Base-by-base conservation (phyloP, 2,888 invertebrate species). In the Chrysodeixis includens region DNA sequence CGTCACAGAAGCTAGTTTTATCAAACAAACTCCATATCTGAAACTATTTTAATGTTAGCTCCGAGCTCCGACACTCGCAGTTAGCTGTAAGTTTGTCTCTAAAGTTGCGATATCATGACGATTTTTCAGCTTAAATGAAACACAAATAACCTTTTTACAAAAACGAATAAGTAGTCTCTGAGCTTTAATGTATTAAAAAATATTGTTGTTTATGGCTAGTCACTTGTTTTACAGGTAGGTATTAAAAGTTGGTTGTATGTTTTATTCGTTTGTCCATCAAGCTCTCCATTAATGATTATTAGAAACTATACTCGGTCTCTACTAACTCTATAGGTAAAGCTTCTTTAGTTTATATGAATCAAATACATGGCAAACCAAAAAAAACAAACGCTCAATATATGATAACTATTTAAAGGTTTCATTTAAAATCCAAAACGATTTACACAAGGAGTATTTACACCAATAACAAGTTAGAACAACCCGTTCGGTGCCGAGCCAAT, bases 401-500 rank as follows among this genome's bases (percentile, higher is more conserved):
- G n/a, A n/a, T n/a, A n/a, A n/a, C n/a, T n/a, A n/a, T n/a, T n/a
- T n/a, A n/a, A n/a, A n/a, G n/a, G n/a, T 18, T 56, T 18, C 49
- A 66, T 22, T 16, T n/a, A 53, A 40, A 65, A 46, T 26, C 57
- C 52, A 44, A 76, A 71, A 18, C 46, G 59, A 54, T 35, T 32
- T 62, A 66, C 35, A 30, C 32, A 32, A 49, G 53, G 40, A 55
- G 58, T 51, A 69, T 54, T 22, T 16, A 65, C 58, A 64, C 62
- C 66, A 76, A 63, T 52, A 77, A 66, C 46, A 69, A 76, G 63
- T 62, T 62, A 40, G n/a, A 40, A 72, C 79, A 82, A 84, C 82
- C 83, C 83, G 79, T 82, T 84, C 59, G 61, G 68, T 55, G 77
- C 76, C 62, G 77, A 84, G 86, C 88, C 89, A 90, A 90, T 90